Base-by-base conservation (phyloP, 2,888 invertebrate genomes). In the Tipula unca region DNA sequence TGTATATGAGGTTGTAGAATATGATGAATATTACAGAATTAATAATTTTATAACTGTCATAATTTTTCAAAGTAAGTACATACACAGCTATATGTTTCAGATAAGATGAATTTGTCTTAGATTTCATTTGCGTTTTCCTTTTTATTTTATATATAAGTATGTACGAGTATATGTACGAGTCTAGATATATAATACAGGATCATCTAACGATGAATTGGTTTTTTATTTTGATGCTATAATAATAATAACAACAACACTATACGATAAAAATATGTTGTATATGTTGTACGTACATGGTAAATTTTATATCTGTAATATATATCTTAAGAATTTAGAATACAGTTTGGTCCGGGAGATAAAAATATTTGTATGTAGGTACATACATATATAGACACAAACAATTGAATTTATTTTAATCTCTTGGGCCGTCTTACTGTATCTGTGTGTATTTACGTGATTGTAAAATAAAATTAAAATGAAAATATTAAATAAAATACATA, bases 11-110 rank as follows among this genome's bases (percentile, higher is more conserved):
- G 10, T 25, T 25, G 25, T 69, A 25, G 69, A 2, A 69, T 83
- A 83, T 83, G 83, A 83, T 83, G 83, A 35, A 83, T 83, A 83
- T 83, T 35, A 35, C 35, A 29, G 35, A 83, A 35, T 83, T 83
- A 83, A 83, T 83, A 83, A 32, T 83, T 83, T 83, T 83, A 83
- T 83, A 83, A 32, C 32, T 83, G 83, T 83, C 83, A 83, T 83
- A 32, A 83, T 83, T 83, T 83, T 83, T 83, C 69, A 69, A 69
- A 69, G 69, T 25, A 69, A 3, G 69, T 69, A 25, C 25, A n/a
- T n/a, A n/a, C n/a, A n/a, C 25, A 69, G 69, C 25, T 69, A 69
- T 25, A 69, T 69, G 25, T 25, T 69, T 25, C 69, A 25, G 25
- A 69, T 69, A 69, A 20, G 69, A 69, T 69, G 25, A 69, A 69